Conservation (phyloP, 2,888 invertebrate species). For the Gortyna flavago region DNA sequence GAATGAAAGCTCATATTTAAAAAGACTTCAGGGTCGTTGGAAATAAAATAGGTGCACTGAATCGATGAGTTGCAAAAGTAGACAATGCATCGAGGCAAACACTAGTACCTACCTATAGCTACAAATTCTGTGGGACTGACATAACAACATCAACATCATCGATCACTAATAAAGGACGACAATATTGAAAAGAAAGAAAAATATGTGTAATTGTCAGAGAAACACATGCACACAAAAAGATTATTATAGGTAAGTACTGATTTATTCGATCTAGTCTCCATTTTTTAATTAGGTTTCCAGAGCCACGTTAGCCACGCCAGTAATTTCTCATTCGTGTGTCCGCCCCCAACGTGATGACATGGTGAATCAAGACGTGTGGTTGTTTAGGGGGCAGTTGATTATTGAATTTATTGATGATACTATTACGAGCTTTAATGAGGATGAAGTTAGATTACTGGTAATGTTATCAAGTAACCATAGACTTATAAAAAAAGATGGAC, state of each 20-base stretch:
- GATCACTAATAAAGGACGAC: neutral
- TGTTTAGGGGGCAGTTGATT: too few species aligned
- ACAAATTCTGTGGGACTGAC: neutral
- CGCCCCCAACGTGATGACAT: too few species aligned
- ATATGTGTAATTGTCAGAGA: neutral
- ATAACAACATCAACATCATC: too few species aligned
- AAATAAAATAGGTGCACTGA: neutral
- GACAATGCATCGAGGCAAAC: neutral
- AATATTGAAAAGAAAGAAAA: neutral
- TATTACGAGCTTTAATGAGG: neutral
- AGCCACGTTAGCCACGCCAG: too few species aligned
- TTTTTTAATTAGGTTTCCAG: too few species aligned
- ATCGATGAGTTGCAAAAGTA: conserved; percentile 16
- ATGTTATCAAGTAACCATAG: too few species aligned
- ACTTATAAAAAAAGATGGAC: too few species aligned
- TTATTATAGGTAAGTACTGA: too few species aligned
- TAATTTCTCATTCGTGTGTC: too few species aligned
- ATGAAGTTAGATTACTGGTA: neutral
- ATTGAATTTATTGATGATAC: neutral
- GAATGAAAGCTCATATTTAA: conserved; percentile 3
- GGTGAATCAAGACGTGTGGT: too few species aligned
- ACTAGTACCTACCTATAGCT: neutral
- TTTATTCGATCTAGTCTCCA: too few species aligned
- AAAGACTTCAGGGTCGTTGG: conserved; percentile 9
- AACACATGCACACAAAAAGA: neutral